Evolutionary conservation across 2,888 invertebrate genomes (phyloP).

Genomic region (Parnassius orleans): DNA sequence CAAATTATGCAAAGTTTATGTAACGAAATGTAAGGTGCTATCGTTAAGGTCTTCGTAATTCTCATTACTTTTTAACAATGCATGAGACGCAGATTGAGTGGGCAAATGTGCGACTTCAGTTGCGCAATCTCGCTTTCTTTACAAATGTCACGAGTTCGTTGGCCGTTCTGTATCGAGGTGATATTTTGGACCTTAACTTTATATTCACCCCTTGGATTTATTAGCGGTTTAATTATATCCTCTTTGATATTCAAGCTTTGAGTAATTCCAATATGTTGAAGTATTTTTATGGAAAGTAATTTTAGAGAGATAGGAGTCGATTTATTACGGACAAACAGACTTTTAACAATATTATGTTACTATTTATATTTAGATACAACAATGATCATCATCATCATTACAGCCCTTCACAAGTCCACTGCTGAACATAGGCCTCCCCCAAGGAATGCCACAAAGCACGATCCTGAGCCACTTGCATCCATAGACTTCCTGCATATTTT

Average conservation of each 20-base stretch:
- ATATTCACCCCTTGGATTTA: background rate
- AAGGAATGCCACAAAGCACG: too few relatives aligned
- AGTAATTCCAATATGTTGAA: too few relatives aligned
- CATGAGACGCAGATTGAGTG: background rate
- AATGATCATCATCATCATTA: too few relatives aligned
- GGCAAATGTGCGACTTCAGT: conserved; percentile 13
- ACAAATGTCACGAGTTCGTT: conserved; percentile 36
- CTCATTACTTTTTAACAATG: conserved; percentile 9
- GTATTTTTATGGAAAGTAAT: too few relatives aligned
- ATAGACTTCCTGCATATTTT: too few relatives aligned
- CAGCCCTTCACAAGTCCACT: too few relatives aligned
- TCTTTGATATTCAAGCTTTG: background rate
- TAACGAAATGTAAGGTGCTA: conserved; percentile 4
- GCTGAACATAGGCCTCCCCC: too few relatives aligned
- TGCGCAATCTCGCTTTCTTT: conserved; percentile 35
- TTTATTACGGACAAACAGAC: too few relatives aligned
- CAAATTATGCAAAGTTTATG: background rate
- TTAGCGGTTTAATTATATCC: conserved; percentile 9
- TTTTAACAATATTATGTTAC: too few relatives aligned
- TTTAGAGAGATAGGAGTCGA: too few relatives aligned
- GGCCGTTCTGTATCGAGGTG: conserved; percentile 14
- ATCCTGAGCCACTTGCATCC: too few relatives aligned
- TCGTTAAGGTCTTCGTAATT: background rate
- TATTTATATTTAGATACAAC: too few relatives aligned
- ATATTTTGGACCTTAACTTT: background rate